Evolutionary conservation across 2,888 invertebrate genomes (phyloP).

Genomic region (Ceramica pisi): DNA sequence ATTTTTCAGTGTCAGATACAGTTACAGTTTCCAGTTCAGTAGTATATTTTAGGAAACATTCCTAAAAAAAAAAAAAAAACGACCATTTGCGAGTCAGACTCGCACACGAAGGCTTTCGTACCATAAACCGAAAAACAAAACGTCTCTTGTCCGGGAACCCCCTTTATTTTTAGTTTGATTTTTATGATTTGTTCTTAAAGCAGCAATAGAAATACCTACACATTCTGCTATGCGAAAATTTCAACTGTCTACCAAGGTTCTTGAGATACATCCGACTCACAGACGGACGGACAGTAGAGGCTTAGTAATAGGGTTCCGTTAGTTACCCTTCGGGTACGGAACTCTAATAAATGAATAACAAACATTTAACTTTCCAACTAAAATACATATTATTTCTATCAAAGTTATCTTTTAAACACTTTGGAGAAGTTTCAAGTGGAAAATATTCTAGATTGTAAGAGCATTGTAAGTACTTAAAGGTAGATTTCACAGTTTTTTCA

Average conservation of each 20-base stretch:
- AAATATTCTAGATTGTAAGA: constrained; percentile 12
- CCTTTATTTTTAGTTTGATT: too few relatives aligned
- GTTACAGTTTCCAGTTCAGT: neutral
- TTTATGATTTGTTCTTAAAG: too few relatives aligned
- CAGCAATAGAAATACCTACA: too few relatives aligned
- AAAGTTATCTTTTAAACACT: constrained; percentile 3
- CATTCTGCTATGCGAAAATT: too few relatives aligned
- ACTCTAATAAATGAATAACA: neutral
- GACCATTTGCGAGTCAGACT: too few relatives aligned
- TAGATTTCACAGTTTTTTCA: neutral
- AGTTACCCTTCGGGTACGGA: too few relatives aligned
- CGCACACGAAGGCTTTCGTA: too few relatives aligned
- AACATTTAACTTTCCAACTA: constrained; percentile 5
- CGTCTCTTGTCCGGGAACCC: too few relatives aligned
- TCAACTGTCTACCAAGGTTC: too few relatives aligned
- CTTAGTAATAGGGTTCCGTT: neutral
- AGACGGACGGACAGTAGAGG: too few relatives aligned
- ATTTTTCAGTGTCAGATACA: neutral
- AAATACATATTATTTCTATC: neutral
- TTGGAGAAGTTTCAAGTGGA: constrained; percentile 24
- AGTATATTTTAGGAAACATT: neutral
- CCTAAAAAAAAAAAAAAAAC: neutral
- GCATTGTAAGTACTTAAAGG: neutral
- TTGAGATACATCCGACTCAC: too few relatives aligned
- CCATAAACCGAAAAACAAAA: too few relatives aligned